Evolutionary conservation across 2,113 vertebrate genomes (phyloP).

Genomic region (Protobothrops mucrosquamatus): DNA sequence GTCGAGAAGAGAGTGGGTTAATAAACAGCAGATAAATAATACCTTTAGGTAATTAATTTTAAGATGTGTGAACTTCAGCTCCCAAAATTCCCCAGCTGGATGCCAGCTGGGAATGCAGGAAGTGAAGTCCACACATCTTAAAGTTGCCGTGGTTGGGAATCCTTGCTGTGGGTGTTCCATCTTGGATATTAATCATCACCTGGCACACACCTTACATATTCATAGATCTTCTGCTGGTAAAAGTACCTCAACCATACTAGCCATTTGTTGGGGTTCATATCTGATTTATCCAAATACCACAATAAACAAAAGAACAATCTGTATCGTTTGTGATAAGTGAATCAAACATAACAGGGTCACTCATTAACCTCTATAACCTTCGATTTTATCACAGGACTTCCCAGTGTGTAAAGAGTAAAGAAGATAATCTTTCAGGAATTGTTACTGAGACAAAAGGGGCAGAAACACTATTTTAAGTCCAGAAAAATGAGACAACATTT

Average conservation of each 20-base stretch:
- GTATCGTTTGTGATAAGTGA: not conserved
- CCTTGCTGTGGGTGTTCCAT: not conserved
- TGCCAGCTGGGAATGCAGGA: not conserved
- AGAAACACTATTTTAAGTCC: not conserved
- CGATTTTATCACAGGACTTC: not conserved
- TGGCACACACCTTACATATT: too few species aligned
- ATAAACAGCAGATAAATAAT: not conserved
- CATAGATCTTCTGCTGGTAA: not conserved
- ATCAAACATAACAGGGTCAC: not conserved
- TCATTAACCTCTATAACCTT: not conserved
- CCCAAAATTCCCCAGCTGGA: not conserved
- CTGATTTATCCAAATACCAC: not conserved
- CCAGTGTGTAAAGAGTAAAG: not conserved
- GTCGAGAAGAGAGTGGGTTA: not conserved
- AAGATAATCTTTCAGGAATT: not conserved
- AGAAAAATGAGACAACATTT: not conserved
- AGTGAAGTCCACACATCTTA: not conserved
- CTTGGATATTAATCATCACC: not conserved
- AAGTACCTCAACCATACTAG: not conserved
- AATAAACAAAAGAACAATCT: not conserved
- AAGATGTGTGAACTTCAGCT: not conserved
- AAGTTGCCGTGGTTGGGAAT: not conserved
- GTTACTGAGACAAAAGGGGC: not conserved
- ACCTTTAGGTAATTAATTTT: not conserved
- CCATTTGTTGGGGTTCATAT: not conserved